These are phyloP conservation scores for Ginglymostoma cirratum DNA, from an alignment of 2,113 vertebrate genomes.

Conservation along the genomic window DNA sequence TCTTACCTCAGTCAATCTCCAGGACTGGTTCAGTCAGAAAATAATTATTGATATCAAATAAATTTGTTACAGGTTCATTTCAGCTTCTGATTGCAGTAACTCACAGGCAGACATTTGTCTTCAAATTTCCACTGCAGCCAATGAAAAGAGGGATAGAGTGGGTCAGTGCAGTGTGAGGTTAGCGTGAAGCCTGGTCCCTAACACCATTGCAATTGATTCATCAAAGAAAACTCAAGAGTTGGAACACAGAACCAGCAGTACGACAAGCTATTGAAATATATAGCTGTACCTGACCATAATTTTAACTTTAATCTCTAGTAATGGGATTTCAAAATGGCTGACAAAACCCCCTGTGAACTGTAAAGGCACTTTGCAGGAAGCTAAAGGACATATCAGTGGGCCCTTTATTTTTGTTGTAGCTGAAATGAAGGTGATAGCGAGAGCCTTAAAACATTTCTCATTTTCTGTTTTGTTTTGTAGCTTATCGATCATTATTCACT, in stretches of 20 bases:
- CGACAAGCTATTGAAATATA: not conserved
- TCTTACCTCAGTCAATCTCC: not conserved
- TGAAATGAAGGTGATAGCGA: not conserved
- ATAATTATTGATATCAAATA: slow-evolving; percentile 13
- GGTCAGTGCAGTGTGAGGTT: not conserved
- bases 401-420: not conserved
- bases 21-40: slow-evolving; percentile 11
- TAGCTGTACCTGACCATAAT: not conserved
- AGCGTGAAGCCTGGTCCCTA: not conserved
- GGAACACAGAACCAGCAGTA: not conserved
- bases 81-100: not conserved
- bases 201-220: not conserved
- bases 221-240: not conserved
- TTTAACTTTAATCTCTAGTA: not conserved
- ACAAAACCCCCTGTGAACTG: not conserved
- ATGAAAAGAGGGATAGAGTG: not conserved
- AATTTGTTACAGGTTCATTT: not conserved
- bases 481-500: not conserved
- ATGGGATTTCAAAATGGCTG: slow-evolving; percentile 27
- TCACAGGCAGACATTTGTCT: not conserved
- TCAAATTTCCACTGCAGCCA: not conserved
- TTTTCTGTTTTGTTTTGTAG: not conserved
- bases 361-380: not conserved
- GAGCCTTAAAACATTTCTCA: not conserved
- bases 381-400: not conserved